Evolutionary conservation across 2,113 vertebrate genomes (phyloP), one percentile per base, ranked within the genome.

Genomic region (Apodemus speciosus): DNA sequence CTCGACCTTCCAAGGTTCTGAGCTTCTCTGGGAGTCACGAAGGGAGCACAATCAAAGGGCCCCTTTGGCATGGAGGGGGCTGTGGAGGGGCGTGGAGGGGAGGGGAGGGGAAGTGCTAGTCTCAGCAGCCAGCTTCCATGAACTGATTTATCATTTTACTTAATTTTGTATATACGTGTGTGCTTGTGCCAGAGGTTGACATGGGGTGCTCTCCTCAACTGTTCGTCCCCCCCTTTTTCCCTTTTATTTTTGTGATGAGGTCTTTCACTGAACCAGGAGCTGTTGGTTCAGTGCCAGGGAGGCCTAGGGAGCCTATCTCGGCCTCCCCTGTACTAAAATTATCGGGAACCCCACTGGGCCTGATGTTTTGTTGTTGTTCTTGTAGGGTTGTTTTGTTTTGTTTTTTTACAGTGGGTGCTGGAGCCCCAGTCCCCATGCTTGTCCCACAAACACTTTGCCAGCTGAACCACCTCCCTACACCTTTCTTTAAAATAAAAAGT

Each of bases 1-100:
- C n/a, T 38, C 9, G 4, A 6, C 9, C 2, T 51, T 38, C 32
- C 25, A 4, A 5, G 0, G 7, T 64, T 21, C n/a, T 23, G 32
- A 40, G n/a, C 69, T 95, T 66, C 46, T 94, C 0, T 1, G 18
- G 64, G n/a, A 32, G 13, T 49, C 3, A 0, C 9, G n/a, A 72
- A 38, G 51, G 9, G 62, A 13, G 11, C 62, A 46, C 43, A 46
- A 46, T 46, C 43, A 46, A 46, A 46, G 43, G 43, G 43, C n/a
- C n/a, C n/a, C 62, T 64, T 64, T 30, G 23, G 9, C 25, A 25
- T 21, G 60, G 21, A 23, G 60, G 60, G 25, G 60, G 25, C 8
- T 21, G 62, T 64, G 10, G 62, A 10, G 53, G 51, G 51, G 13
- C 13, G 51, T 53, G 14, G 51, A 14, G 14, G 53, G 15, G 25